phyloP scores from a whole-genome alignment of 2,113 vertebrate genomes.

The Danionella cerebrum region DNA sequence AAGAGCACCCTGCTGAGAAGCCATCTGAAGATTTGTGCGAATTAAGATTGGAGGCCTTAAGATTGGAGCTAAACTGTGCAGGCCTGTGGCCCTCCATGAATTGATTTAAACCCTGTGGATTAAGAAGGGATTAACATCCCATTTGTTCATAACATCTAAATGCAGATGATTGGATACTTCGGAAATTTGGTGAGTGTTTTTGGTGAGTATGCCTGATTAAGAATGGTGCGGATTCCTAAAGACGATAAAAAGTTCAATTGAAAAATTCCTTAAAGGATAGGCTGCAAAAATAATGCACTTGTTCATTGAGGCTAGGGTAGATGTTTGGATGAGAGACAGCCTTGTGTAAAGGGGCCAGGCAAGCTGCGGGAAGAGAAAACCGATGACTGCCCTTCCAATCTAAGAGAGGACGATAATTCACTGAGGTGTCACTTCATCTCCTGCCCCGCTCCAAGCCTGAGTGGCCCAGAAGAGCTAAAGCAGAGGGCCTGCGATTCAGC shows the following conservation, averaged over 20 bases:
- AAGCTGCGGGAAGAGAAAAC: background rate
- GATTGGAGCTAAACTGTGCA: no score
- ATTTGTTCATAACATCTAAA: no score
- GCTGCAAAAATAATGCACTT: conserved; percentile 11
- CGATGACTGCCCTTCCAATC: conserved; percentile 10
- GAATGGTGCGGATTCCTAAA: conserved; percentile 20
- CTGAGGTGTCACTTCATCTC: conserved; percentile 5
- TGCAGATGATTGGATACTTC: no score
- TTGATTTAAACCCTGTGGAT: no score
- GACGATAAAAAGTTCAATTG: conserved; percentile 28
- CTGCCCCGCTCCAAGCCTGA: background rate
- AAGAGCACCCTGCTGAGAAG: no score
- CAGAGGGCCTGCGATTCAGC: background rate
- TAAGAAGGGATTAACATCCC: no score
- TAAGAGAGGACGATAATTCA: conserved; percentile 23
- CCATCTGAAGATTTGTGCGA: no score
- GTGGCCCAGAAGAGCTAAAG: background rate
- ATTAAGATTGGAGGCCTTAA: no score
- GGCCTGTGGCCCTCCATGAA: no score
- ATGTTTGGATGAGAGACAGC: conserved; percentile 1
- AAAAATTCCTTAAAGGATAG: conserved; percentile 26
- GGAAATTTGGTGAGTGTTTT: no score
- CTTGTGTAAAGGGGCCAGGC: conserved; percentile 7
- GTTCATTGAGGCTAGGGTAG: background rate
- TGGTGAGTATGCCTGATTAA: conserved; percentile 6